phyloP scores from a whole-genome alignment of 2,113 vertebrate genomes.

The Syrrhaptes paradoxus region DNA sequence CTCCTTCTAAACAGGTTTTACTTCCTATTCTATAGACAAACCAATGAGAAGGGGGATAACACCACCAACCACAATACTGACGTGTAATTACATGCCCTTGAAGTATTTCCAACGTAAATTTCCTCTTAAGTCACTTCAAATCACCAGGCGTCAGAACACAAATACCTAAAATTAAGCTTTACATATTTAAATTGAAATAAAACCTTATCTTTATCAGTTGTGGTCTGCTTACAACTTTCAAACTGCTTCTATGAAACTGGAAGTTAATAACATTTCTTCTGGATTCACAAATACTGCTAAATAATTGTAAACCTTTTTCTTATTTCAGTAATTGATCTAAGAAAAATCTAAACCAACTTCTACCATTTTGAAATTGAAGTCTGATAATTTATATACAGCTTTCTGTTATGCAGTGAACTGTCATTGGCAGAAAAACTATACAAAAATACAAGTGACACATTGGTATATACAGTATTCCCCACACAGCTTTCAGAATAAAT shows the following conservation, averaged over 20 bases:
- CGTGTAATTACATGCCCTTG: not conserved
- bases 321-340: not conserved
- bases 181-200: not conserved
- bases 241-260: not conserved
- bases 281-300: not conserved
- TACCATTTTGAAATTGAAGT: not conserved
- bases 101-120: not conserved
- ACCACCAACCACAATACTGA: accelerated
- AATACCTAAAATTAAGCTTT: not conserved
- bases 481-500: not conserved
- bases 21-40: not conserved
- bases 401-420: not conserved
- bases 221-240: not conserved
- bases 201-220: not conserved
- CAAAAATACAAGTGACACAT: not conserved
- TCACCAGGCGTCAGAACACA: not conserved
- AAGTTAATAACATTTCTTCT: not conserved
- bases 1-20: not conserved
- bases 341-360: not conserved
- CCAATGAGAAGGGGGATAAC: not conserved
- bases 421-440: not conserved
- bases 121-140: not conserved
- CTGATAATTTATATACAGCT: not conserved
- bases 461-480: not conserved
- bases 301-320: not conserved